These are phyloP conservation scores for Xanthia icteritia DNA, from an alignment of 2,888 invertebrate genomes.

Conservation along the genomic window DNA sequence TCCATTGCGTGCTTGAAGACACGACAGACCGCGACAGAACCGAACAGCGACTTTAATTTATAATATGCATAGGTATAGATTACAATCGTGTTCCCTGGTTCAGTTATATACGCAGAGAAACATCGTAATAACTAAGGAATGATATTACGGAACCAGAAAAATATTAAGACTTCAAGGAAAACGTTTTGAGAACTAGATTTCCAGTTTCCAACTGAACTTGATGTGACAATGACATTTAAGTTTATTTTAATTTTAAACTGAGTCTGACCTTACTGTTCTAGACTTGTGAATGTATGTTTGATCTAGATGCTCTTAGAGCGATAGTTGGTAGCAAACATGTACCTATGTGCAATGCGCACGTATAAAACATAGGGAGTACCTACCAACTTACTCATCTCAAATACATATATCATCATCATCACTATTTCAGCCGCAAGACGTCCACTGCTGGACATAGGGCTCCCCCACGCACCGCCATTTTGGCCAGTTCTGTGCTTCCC, in stretches of 20 bases:
- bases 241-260: not conserved
- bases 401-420: too few species aligned
- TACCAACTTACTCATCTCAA: not conserved
- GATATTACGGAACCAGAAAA: not conserved
- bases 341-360: not conserved
- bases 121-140: not conserved
- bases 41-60: not conserved
- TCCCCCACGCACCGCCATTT: too few species aligned
- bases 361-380: not conserved
- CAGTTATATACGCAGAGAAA: not conserved
- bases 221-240: conserved; percentile 25
- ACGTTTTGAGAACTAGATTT: not conserved
- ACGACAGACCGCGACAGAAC: not conserved
- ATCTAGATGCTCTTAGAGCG: not conserved
- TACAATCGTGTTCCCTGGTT: not conserved
- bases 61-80: not conserved
- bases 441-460: too few species aligned
- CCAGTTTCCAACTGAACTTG: not conserved
- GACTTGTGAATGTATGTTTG: not conserved
- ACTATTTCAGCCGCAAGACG: too few species aligned
- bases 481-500: too few species aligned
- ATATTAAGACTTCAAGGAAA: not conserved
- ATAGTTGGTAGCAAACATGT: not conserved
- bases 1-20: too few species aligned
- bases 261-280: not conserved